Conservation (phyloP, 2,888 invertebrate species). For the Polymixis flavicincta region DNA sequence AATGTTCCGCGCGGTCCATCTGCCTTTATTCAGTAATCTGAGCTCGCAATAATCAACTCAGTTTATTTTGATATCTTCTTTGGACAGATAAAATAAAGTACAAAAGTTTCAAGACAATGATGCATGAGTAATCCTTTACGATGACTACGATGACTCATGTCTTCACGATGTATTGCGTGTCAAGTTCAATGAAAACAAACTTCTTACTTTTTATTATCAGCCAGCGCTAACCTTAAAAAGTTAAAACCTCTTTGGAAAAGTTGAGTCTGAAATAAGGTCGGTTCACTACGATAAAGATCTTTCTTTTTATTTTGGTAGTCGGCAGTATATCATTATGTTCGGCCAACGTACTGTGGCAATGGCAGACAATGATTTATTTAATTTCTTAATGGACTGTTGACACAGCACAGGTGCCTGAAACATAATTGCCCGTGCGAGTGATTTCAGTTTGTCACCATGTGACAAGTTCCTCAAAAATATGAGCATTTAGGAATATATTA, state of each 20-base stretch:
- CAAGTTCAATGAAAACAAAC: constrained; percentile 36
- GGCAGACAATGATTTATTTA: constrained; percentile 34
- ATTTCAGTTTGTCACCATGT: constrained; percentile 23
- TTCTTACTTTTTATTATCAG: constrained; percentile 27
- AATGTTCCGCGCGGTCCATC: too few species aligned
- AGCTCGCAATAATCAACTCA: background rate
- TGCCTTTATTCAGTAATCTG: too few species aligned
- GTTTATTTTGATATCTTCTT: constrained; percentile 10
- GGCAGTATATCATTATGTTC: background rate
- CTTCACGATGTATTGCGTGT: constrained; percentile 37
- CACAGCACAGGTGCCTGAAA: constrained; percentile 39
- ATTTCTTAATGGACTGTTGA: constrained; percentile 39
- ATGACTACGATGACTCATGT: constrained; percentile 25
- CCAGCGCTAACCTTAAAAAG: background rate
- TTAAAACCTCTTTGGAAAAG: constrained; percentile 7
- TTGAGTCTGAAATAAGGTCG: constrained; percentile 12
- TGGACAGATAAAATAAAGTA: constrained; percentile 12
- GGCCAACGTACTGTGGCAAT: background rate
- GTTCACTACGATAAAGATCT: background rate
- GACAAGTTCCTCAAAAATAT: background rate
- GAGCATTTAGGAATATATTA: constrained; percentile 1
- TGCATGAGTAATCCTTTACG: constrained; percentile 35
- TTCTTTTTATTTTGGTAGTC: constrained; percentile 14
- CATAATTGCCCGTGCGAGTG: constrained; percentile 29
- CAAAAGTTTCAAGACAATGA: constrained; percentile 36